phyloP scores from a whole-genome alignment of 2,797 vertebrate genomes.

The Amniataba percoides region DNA sequence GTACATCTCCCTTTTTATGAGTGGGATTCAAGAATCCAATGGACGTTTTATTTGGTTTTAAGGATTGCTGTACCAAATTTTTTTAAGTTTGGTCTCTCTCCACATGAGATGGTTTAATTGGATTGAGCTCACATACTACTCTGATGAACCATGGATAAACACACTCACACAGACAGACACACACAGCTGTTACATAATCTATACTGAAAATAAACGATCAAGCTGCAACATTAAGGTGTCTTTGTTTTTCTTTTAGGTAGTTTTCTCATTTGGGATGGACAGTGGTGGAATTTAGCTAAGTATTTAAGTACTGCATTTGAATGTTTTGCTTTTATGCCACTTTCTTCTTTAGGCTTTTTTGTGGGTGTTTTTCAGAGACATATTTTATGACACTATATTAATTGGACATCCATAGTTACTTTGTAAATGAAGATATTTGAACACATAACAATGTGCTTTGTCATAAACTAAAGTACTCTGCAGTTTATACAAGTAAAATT shows the following conservation, averaged over 20 bases:
- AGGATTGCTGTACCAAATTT: slow-evolving; percentile 70
- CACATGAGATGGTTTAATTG: slow-evolving; percentile 68
- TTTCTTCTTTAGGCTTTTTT: too few relatives aligned
- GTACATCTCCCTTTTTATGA: slow-evolving; percentile 63
- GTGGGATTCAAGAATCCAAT: slow-evolving; percentile 49
- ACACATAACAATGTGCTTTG: too few relatives aligned
- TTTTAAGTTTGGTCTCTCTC: slow-evolving; percentile 76
- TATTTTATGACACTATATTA: too few relatives aligned
- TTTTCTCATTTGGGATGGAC: not conserved
- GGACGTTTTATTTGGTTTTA: slow-evolving; percentile 73
- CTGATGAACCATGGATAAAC: slow-evolving; percentile 83
- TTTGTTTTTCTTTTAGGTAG: slow-evolving; percentile 20
- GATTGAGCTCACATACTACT: slow-evolving; percentile 70
- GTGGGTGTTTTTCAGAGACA: too few relatives aligned
- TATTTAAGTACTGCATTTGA: too few relatives aligned
- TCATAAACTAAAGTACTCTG: too few relatives aligned
- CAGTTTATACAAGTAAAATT: too few relatives aligned
- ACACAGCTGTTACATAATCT: slow-evolving; percentile 87
- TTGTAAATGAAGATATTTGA: too few relatives aligned
- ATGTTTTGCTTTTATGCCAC: too few relatives aligned
- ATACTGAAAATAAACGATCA: slow-evolving; percentile 95
- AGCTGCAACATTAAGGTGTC: slow-evolving; percentile 83
- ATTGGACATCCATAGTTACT: too few relatives aligned
- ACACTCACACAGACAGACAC: slow-evolving; percentile 82
- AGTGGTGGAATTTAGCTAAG: too few relatives aligned